These are phyloP conservation scores for Danionella cerebrum DNA, from an alignment of 2,113 vertebrate genomes.

Conservation along the genomic window DNA sequence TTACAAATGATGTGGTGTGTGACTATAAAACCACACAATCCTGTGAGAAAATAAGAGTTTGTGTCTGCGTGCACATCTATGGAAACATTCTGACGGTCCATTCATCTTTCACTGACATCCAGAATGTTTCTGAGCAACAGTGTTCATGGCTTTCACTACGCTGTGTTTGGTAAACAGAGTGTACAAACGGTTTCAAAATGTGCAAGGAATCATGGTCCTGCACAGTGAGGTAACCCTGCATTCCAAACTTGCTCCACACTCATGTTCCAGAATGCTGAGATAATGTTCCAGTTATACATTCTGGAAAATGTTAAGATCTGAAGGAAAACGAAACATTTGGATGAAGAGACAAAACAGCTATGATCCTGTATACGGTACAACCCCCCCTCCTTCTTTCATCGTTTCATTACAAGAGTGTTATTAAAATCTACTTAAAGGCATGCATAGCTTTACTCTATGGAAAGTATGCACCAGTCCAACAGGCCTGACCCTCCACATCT, in stretches of 20 bases:
- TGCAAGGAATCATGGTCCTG: background rate
- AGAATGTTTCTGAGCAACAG: background rate
- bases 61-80: background rate
- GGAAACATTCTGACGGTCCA: background rate
- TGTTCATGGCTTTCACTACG: background rate
- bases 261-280: slow-evolving; percentile 34
- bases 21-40: background rate
- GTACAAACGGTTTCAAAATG: background rate
- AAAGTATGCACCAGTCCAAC: slow-evolving; percentile 48
- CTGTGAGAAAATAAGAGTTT: background rate
- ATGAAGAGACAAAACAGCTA: background rate
- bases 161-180: slow-evolving; percentile 6
- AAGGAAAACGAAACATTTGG: slow-evolving; percentile 20
- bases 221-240: slow-evolving; percentile 20
- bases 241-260: slow-evolving; percentile 17
- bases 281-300: slow-evolving; percentile 32
- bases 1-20: background rate
- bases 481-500: slow-evolving; percentile 50
- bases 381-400: slow-evolving; percentile 43
- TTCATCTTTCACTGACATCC: background rate
- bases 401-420: slow-evolving; percentile 56
- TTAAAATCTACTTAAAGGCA: slow-evolving; percentile 59
- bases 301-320: slow-evolving; percentile 12
- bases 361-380: background rate
- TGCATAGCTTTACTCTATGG: slow-evolving; percentile 42